A percentile compares a stretch with the other conserved stretches of the same genome.
Evolutionary conservation across 2,113 vertebrate species (phyloP).

Genomic region (Formicarius rufipectus): DNA sequence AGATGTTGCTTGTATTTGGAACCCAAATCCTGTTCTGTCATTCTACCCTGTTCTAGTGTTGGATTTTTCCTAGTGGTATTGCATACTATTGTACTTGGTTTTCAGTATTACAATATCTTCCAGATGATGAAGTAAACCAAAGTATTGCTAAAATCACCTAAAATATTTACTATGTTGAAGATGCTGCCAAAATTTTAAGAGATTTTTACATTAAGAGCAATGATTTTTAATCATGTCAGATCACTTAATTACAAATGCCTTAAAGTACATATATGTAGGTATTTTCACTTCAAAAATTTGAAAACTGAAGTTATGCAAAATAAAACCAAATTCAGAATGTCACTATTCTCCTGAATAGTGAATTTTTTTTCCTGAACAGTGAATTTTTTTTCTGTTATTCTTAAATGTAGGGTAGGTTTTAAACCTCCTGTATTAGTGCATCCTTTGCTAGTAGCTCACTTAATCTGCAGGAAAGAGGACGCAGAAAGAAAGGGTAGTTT

Average conservation of each 20-base stretch:
- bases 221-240: neutral
- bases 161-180: neutral
- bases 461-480: neutral
- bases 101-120: neutral
- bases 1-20: neutral
- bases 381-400: neutral
- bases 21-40: neutral
- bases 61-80: neutral
- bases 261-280: neutral
- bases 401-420: neutral
- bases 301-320: neutral
- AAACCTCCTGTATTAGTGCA: neutral
- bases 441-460: neutral
- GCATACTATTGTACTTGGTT: neutral
- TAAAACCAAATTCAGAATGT: neutral
- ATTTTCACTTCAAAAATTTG: neutral
- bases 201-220: neutral
- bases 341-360: neutral
- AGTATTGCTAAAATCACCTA: neutral
- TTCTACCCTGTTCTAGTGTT: neutral
- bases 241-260: neutral
- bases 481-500: neutral
- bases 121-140: neutral
- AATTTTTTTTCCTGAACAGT: too few relatives aligned
- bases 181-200: neutral